phyloP scores from a whole-genome alignment of 2,888 invertebrate species.

The Cephalotes varians region DNA sequence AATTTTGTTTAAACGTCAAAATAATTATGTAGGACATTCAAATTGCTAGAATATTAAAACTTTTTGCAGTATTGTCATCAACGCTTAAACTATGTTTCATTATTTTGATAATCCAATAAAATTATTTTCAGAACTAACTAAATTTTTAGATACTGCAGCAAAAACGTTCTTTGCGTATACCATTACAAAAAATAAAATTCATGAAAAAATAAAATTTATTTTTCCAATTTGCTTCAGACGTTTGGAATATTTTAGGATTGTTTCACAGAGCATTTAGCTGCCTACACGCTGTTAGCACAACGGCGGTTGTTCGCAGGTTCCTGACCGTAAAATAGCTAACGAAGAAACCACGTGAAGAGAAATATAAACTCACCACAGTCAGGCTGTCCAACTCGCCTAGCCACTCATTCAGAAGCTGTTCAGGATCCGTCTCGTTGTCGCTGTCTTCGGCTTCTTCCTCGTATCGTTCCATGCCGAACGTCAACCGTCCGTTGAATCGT shows the following conservation, averaged over 20 bases:
- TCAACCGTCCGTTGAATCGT: constrained; percentile 15
- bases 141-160: too few species aligned
- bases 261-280: neutral
- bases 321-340: constrained; percentile 11
- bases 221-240: neutral
- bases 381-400: constrained; percentile 92
- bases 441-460: constrained; percentile 88
- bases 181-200: too few species aligned
- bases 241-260: constrained; percentile 14
- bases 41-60: too few species aligned
- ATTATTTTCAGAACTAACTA: too few species aligned
- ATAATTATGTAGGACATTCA: too few species aligned
- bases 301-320: neutral
- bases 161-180: too few species aligned
- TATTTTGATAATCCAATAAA: too few species aligned
- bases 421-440: constrained; percentile 90
- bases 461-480: constrained; percentile 82
- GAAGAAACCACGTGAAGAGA: constrained; percentile 15
- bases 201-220: neutral
- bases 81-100: too few species aligned
- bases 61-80: too few species aligned
- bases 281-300: neutral
- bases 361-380: constrained; percentile 89
- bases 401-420: constrained; percentile 92
- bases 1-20: too few species aligned